Base-by-base conservation (phyloP, 2,888 invertebrate genomes). In the Pristionchus fissidentatus region DNA sequence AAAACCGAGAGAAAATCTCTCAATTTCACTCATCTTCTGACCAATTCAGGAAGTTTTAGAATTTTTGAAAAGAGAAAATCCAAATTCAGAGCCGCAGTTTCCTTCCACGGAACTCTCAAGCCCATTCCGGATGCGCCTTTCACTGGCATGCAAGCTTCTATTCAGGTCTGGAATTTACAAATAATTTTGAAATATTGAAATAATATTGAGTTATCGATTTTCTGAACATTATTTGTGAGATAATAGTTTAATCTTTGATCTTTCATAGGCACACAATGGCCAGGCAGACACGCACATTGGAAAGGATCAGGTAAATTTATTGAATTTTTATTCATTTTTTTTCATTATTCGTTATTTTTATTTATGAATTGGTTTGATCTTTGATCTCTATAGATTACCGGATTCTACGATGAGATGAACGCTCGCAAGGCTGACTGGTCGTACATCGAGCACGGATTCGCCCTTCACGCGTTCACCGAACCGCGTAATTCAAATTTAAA, bases 61-160 rank as follows among this genome's bases (percentile, higher is more conserved):
- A 1, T n/a, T 29, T 22, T 29, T 7, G 87, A 29, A 5, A 29
- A 5, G 22, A 52, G 4, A 22, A 41, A 43, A 1, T 32, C 10
- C 5, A n/a, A 43, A n/a, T 66, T 46, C 49, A 55, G 46, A 5
- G 85, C 86, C 19, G 90, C 87, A 49, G 90, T 91, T 5, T 90
- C 90, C 35, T 91, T 89, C 82, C 91, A 91, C 84, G 91, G 91
- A 43, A 87, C 90, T 10, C 84, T 90, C 43, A 83, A 49, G n/a
- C 89, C 91, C n/a, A 84, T 90, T 15, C 87, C 88, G 3, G 89
- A 87, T 41, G n/a, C 83, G 13, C 83, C 85, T 4, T 66, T 85
- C 3, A 86, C 86, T 1, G 84, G 84, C 19, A 83, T 75, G 46
- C 87, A 84, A 19, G 85, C 86, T 13, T n/a, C 86, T n/a, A 79